phyloP scores from a whole-genome alignment of 2,888 invertebrate genomes.

The Xestia sexstrigata region DNA sequence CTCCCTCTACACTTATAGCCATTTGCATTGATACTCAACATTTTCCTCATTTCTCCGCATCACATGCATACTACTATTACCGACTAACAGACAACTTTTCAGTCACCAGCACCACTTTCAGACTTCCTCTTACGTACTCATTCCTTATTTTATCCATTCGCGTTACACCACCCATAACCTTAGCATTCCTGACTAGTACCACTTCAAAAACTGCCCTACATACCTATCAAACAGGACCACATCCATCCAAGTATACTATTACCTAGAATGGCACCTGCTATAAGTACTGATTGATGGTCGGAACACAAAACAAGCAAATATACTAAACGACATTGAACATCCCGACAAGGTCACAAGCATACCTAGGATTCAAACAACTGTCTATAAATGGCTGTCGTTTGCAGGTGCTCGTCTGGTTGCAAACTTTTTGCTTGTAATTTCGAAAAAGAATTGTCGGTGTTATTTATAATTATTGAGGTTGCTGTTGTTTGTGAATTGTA shows the following conservation, averaged over 20 bases:
- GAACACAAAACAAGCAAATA: slow-evolving; percentile 32
- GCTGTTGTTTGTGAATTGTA: neutral
- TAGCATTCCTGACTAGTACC: no score
- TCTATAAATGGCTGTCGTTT: slow-evolving; percentile 38
- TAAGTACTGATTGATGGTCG: slow-evolving; percentile 32
- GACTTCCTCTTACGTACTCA: no score
- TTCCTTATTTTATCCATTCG: no score
- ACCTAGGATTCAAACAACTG: slow-evolving; percentile 40
- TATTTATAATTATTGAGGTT: slow-evolving; percentile 11
- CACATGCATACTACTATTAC: neutral
- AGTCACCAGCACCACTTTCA: no score
- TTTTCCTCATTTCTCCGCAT: no score
- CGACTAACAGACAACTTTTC: no score
- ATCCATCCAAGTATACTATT: neutral
- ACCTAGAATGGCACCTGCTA: slow-evolving; percentile 40
- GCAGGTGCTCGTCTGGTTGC: slow-evolving; percentile 50
- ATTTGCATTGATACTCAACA: no score
- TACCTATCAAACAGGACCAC: neutral
- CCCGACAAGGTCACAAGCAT: slow-evolving; percentile 49
- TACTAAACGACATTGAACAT: slow-evolving; percentile 50
- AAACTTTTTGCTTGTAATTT: slow-evolving; percentile 2
- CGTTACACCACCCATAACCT: no score
- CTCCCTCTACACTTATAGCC: no score
- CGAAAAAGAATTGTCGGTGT: slow-evolving; percentile 14
- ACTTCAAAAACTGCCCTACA: neutral